These are phyloP conservation scores for Vicugna pacos DNA, from an alignment of 2,113 vertebrate genomes.

Conservation along the genomic window DNA sequence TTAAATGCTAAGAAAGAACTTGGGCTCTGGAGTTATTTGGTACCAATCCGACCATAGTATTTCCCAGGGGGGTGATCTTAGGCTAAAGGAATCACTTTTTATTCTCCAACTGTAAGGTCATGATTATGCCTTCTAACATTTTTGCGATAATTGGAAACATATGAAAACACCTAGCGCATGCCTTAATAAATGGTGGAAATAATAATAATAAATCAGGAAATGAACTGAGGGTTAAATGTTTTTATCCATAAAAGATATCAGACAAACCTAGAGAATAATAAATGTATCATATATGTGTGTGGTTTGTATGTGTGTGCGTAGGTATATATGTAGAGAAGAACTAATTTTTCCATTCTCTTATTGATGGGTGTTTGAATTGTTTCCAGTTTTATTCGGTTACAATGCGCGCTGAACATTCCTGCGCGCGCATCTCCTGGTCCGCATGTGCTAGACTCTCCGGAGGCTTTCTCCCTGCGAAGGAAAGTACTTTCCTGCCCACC, in stretches of 20 bases:
- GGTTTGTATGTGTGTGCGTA: background rate
- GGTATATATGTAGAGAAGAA: background rate
- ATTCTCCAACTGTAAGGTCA: background rate
- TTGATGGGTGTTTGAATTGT: background rate
- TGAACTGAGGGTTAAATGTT: background rate
- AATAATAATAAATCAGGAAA: background rate
- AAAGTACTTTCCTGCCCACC: too few relatives aligned
- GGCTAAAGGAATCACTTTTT: background rate
- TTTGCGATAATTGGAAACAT: background rate
- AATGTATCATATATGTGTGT: background rate
- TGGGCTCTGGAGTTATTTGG: background rate
- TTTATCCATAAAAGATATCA: background rate
- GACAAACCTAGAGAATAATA: background rate
- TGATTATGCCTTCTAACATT: background rate
- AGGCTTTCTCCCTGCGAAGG: background rate
- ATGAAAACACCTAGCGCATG: background rate
- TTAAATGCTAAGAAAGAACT: background rate
- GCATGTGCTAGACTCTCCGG: background rate
- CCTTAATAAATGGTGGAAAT: slow-evolving; percentile 6
- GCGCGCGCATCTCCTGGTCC: background rate
- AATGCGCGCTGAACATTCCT: background rate
- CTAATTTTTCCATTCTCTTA: background rate
- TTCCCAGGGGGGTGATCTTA: background rate
- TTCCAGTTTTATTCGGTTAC: background rate
- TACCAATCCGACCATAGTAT: background rate